phyloP scores from a whole-genome alignment of 2,888 invertebrate species.

The Bembecia ichneumoniformis region DNA sequence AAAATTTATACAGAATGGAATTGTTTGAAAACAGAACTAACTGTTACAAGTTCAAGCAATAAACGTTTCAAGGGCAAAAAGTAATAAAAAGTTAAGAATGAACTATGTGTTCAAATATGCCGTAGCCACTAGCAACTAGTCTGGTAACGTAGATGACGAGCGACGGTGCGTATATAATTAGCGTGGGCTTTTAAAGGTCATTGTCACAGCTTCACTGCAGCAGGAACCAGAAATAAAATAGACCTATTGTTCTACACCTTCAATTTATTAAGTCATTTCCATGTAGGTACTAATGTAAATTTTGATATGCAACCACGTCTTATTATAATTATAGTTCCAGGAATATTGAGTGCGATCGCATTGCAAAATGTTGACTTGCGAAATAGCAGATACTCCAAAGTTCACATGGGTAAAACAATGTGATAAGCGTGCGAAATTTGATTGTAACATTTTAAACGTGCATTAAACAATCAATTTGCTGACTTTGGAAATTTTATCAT shows the following conservation, averaged over 20 bases:
- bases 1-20: neutral
- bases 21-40: neutral
- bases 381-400: too few relatives aligned
- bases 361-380: neutral
- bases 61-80: neutral
- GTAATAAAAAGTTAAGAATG: neutral
- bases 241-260: conserved; percentile 31
- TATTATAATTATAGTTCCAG: neutral
- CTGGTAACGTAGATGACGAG: conserved; percentile 41
- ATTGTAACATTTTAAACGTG: too few relatives aligned
- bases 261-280: neutral
- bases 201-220: conserved; percentile 56
- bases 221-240: conserved; percentile 44
- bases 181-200: conserved; percentile 68
- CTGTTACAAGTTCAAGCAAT: neutral
- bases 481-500: too few relatives aligned
- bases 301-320: neutral
- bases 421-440: too few relatives aligned
- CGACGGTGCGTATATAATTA: conserved; percentile 58
- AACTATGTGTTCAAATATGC: neutral
- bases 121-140: conserved; percentile 40
- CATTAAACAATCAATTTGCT: too few relatives aligned
- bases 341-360: neutral
- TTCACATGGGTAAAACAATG: too few relatives aligned
- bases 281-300: neutral